These are phyloP conservation scores for Drosophila percnosoma DNA, from an alignment of 2,888 invertebrate species.

Conservation along the genomic window DNA sequence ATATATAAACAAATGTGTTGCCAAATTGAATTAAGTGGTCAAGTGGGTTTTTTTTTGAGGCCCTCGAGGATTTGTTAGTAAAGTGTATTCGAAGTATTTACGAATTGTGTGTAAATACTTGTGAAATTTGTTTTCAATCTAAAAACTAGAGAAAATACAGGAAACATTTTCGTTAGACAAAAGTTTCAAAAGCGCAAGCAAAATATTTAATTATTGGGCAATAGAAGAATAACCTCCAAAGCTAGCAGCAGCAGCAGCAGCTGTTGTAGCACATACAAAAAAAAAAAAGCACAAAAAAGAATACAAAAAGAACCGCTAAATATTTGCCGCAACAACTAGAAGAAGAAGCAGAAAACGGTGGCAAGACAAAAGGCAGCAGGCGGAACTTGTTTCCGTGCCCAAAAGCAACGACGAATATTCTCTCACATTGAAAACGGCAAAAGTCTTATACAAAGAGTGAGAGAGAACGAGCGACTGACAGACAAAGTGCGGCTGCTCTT, in stretches of 20 bases:
- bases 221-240: constrained; percentile 56
- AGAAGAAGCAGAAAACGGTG: constrained; percentile 29
- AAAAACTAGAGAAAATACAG: constrained; percentile 20
- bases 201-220: constrained; percentile 52
- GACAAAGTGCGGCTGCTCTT: constrained; percentile 22
- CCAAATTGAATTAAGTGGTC: constrained; percentile 27
- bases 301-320: constrained; percentile 59
- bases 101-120: constrained; percentile 3
- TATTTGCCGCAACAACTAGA: constrained; percentile 41
- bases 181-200: constrained; percentile 29
- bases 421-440: constrained; percentile 62
- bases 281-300: not conserved
- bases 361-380: constrained; percentile 49
- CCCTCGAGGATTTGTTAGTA: constrained; percentile 12
- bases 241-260: constrained; percentile 17
- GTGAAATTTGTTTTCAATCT: constrained; percentile 2
- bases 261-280: constrained; percentile 5
- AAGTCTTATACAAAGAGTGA: constrained; percentile 33
- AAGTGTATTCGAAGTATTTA: constrained; percentile 9
- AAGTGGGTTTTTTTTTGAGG: constrained; percentile 24
- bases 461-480: constrained; percentile 2
- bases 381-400: constrained; percentile 56
- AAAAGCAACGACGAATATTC: constrained; percentile 31
- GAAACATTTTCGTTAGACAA: constrained; percentile 39
- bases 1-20: not conserved